A percentile compares a stretch with the other conserved stretches of the same genome.
phyloP scores from a whole-genome alignment of 2,888 invertebrate genomes.

The Pimpla rufipes region DNA sequence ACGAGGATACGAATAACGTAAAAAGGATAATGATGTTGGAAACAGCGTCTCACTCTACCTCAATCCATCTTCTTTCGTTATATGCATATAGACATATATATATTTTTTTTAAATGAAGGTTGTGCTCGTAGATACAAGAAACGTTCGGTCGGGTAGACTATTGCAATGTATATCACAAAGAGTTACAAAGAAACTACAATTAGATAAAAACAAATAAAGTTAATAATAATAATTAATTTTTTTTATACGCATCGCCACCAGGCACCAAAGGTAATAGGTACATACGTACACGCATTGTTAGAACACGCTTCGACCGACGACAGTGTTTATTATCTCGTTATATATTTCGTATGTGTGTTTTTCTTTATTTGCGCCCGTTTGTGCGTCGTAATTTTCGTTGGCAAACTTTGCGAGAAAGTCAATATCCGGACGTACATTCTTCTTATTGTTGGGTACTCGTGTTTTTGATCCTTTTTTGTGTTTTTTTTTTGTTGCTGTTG shows the following conservation, averaged over 20 bases:
- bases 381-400: conserved; percentile 26
- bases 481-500: conserved; percentile 2
- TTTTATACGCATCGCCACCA: conserved; percentile 80
- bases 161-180: conserved; percentile 85
- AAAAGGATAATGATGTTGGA: conserved; percentile 36
- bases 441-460: background rate
- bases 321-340: conserved; percentile 56
- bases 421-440: conserved; percentile 8
- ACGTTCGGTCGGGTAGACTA: conserved; percentile 83
- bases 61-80: conserved; percentile 37
- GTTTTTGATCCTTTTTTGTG: background rate
- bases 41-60: conserved; percentile 2
- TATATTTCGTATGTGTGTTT: conserved; percentile 8
- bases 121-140: conserved; percentile 83
- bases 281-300: conserved; percentile 74
- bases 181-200: conserved; percentile 85
- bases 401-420: conserved; percentile 5
- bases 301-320: conserved; percentile 72
- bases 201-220: conserved; percentile 84
- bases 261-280: conserved; percentile 79
- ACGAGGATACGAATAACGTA: background rate
- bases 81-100: conserved; percentile 70
- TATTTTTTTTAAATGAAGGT: conserved; percentile 79
- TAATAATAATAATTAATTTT: conserved; percentile 80
- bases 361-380: conserved; percentile 41